Evolutionary conservation across 2,113 vertebrate genomes (phyloP), one percentile per base, ranked within the genome.

Genomic region (Albula goreensis): DNA sequence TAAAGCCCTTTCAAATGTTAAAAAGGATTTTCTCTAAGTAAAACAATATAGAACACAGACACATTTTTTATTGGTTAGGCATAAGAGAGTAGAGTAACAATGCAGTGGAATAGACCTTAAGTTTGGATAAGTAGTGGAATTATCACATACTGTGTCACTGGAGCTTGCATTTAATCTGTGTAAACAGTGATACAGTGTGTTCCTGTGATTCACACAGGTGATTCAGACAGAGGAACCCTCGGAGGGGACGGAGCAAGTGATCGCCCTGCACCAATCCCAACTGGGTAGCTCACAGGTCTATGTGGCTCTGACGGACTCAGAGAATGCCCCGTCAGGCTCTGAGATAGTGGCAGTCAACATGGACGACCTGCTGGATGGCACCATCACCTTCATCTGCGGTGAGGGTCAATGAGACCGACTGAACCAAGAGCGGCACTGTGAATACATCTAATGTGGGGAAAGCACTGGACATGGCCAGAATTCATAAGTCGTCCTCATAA

Each of bases 331-430:
- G 50, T 22, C 88, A 19, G 88, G 91, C 6, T 91, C 95, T 0
- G 95, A 96, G 89, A 94, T 97, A 56, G 93, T 98, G 89, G 93
- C 96, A 0, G 95, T 97, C 89, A 96, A 96, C 8, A 86, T 97
- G 95, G 96, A 97, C 25, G 96, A 97, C n/a, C 91, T 97, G 81
- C 93, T 97, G 85, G 95, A 94, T 78, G 96, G 91, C 12, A 96
- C 96, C 0, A 94, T 97, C 85, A 94, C 96, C 41, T 93, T 98
- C 85, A 96, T 97, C 91, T 96, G 95, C 86, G 95, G 96, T 81
- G 95, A 97, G 85, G 93, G 91, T 49, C 88, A 93, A 22, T 87
- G 89, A 90, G 52, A 0, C 0, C 3, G 51, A 56, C 53, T 7
- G 8, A 56, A 12, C 53, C 53, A 12, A 7, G 53, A 15, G 56